Base-by-base conservation (phyloP, 2,113 vertebrate genomes). In the Deroptyus accipitrinus region DNA sequence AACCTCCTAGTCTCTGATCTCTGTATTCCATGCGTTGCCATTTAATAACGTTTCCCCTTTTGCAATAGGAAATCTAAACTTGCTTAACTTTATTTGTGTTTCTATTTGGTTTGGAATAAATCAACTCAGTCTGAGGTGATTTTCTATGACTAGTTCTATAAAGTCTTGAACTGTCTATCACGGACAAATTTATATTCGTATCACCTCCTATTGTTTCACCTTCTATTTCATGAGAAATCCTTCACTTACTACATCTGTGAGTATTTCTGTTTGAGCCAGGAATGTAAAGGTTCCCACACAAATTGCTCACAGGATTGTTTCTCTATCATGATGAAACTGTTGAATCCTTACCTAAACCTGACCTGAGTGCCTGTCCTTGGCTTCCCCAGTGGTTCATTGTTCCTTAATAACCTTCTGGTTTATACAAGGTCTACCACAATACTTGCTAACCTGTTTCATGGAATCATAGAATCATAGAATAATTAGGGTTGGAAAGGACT, bases 351-450 rank as follows among this genome's bases (percentile, higher is more conserved):
- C 67, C 61, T 62, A 48, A 89, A 42, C 7, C 15, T 39, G 35
- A 44, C 8, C 1, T 1, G 5, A 1, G 1, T 25, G 27, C 15
- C 52, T 30, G 44, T 30, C 17, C 13, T 66, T 16, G 8, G 6
- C 75, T 25, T 52, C 17, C 11, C 11, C 15, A 14, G 4, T 10
- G 3, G 2, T 22, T 63, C 41, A 37, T 76, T 44, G 22, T 48
- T 72, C 57, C 39, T 33, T 61, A 37, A 55, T 7, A 31, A 33
- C 52, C 39, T 22, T 59, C 63, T 55, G 18, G 3, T 37, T 83
- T 59, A 9, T 15, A 52, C n/a, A 49, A 67, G 3, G 22, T 31
- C 57, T 11, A 72, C 52, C 37, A 41, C 18, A 35, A 28, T 8
- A 4, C 18, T 33, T 49, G 10, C 42, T 70, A 59, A 22, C 37